Base-by-base conservation (phyloP, 2,797 vertebrate genomes). In the Hemibagrus guttatus region DNA sequence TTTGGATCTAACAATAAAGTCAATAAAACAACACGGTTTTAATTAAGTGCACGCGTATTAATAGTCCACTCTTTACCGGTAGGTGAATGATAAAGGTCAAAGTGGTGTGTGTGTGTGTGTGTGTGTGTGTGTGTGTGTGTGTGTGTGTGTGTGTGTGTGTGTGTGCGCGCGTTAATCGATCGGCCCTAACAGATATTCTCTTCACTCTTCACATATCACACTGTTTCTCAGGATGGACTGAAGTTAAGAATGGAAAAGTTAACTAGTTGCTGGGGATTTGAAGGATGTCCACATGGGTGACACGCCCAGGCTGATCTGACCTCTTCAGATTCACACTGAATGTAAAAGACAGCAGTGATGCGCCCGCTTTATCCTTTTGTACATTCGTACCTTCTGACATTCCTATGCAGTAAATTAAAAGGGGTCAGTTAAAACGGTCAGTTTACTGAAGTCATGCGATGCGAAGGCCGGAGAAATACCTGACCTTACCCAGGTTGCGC, bases 281-380 rank as follows among this genome's bases (percentile, higher is more conserved):
- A 9, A 35, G 35, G 59, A 56, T 75, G 76, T 75, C 83, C n/a
- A 49, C 46, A 49, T 49, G 9, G 46, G 46, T 49, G 66, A 79
- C 59, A 83, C 83, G 86, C 23, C 56, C 56, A 49, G 39, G 74
- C 79, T 87, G 74, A 68, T 87, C 71, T 72, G 19, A 86, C 85
- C 83, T 83, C 82, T 39, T 86, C 85, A 87, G 13, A 46, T 31
- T 28, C 76, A 39, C 87, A 85, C 78, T 91, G 64, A 91, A 90
- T 91, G 91, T 84, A 88, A 39, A 39, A 91, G 64, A 42, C 68
- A 92, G 88, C 76, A 90, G 87, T 90, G 88, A 91, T 90, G 84
- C 85, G 87, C 28, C 39, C 35, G 64, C 76, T 78, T 49, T 86
- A 79, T 88, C 59, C 80, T 83, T 83, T 79, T 84, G 74, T 71